Conservation (phyloP, 1,140 invertebrate species). For the Gonioctena quinquepunctata region DNA sequence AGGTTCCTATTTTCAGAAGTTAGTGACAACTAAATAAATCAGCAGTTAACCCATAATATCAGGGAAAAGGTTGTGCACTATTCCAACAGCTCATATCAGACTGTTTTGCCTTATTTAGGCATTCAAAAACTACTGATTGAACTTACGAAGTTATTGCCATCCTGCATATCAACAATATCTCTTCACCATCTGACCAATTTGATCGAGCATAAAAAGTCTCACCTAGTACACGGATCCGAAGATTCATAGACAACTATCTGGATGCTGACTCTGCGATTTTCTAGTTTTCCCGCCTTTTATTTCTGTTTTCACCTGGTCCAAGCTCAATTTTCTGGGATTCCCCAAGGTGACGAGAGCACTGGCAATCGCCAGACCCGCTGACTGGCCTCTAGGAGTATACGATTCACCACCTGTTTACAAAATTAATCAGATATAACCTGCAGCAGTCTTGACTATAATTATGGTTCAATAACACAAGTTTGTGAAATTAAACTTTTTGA, state of each 20-base stretch:
- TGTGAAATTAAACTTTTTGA: too few relatives aligned
- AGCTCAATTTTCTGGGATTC: constrained; percentile 71
- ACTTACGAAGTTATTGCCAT: background rate
- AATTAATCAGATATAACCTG: constrained; percentile 4
- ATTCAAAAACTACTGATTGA: background rate
- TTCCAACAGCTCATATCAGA: too few relatives aligned
- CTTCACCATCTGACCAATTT: background rate
- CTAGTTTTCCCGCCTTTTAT: constrained; percentile 66
- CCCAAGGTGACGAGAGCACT: constrained; percentile 85
- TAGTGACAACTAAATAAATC: too few relatives aligned
- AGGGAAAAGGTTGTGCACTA: too few relatives aligned
- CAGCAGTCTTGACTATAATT: too few relatives aligned
- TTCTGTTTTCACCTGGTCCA: constrained; percentile 68
- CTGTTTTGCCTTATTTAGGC: background rate
- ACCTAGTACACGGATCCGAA: too few relatives aligned
- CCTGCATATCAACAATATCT: background rate
- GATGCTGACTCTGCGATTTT: constrained; percentile 73
- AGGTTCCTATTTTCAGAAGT: too few relatives aligned
- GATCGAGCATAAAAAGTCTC: background rate
- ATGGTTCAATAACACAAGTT: too few relatives aligned
- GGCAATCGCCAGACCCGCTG: constrained; percentile 80
- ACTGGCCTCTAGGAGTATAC: constrained; percentile 83
- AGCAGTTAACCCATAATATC: too few relatives aligned
- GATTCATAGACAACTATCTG: constrained; percentile 58
- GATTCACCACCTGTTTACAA: constrained; percentile 66